Evolutionary conservation across 2,797 vertebrate genomes (phyloP).

Genomic region (Halcyon smyrnensis): DNA sequence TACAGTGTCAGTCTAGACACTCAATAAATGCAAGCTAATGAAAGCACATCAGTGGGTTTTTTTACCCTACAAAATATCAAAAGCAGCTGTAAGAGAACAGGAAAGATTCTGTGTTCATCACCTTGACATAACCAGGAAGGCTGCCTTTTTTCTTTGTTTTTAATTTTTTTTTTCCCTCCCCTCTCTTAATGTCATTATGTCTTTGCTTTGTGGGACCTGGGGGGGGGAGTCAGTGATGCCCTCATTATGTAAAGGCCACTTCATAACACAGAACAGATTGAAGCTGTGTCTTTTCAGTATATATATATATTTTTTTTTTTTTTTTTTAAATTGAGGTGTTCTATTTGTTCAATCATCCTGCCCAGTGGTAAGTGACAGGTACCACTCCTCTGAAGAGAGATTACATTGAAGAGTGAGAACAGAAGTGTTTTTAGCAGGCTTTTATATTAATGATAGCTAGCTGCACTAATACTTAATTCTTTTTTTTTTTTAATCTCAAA

Average conservation of each 20-base stretch:
- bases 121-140: neutral
- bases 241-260: neutral
- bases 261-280: neutral
- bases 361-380: neutral
- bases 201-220: neutral
- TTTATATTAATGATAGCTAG: neutral
- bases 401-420: neutral
- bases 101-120: neutral
- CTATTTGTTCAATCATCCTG: neutral
- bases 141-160: neutral
- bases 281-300: neutral
- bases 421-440: neutral
- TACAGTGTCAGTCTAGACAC: accelerated
- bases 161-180: too few species aligned
- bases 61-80: neutral
- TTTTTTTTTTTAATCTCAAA: neutral
- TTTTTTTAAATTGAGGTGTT: neutral
- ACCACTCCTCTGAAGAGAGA: neutral
- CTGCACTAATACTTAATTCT: neutral
- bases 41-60: neutral
- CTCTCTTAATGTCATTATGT: neutral
- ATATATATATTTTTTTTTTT: neutral
- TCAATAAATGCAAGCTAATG: neutral
- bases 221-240: neutral
- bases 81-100: neutral